Conservation (phyloP, 2,888 invertebrate genomes). For the Pachymerium ferrugineum region DNA sequence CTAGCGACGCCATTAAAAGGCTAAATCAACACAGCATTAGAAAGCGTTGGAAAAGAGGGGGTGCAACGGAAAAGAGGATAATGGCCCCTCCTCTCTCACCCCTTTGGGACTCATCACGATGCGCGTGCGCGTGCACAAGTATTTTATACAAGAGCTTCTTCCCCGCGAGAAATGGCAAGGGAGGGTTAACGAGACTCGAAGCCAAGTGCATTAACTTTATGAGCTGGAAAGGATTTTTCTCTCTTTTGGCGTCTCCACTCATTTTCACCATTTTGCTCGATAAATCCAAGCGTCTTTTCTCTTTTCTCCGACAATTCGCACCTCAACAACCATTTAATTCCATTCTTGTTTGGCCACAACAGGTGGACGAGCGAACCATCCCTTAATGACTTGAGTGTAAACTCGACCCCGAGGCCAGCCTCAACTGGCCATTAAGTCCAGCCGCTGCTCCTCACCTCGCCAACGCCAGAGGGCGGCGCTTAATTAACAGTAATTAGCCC, state of each 20-base stretch:
- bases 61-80: not conserved
- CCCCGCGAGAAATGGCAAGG: constrained; percentile 16
- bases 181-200: constrained; percentile 17
- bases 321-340: not conserved
- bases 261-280: constrained; percentile 15
- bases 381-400: not conserved
- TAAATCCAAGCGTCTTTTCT: not conserved
- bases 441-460: constrained; percentile 15
- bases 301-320: not conserved
- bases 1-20: constrained; percentile 4
- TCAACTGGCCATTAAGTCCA: constrained; percentile 17
- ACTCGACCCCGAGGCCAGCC: constrained; percentile 11
- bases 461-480: not conserved
- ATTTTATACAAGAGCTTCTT: constrained; percentile 1
- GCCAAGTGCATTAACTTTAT: constrained; percentile 19
- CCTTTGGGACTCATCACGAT: not conserved
- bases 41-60: not conserved
- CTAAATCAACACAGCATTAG: constrained; percentile 15
- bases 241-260: constrained; percentile 13
- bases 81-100: constrained; percentile 2
- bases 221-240: constrained; percentile 1
- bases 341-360: constrained; percentile 1
- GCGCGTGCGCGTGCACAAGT: not conserved
- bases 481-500: constrained; percentile 15
- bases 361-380: not conserved